Conservation (phyloP, 2,797 vertebrate species). For the Xenentodon cancila region DNA sequence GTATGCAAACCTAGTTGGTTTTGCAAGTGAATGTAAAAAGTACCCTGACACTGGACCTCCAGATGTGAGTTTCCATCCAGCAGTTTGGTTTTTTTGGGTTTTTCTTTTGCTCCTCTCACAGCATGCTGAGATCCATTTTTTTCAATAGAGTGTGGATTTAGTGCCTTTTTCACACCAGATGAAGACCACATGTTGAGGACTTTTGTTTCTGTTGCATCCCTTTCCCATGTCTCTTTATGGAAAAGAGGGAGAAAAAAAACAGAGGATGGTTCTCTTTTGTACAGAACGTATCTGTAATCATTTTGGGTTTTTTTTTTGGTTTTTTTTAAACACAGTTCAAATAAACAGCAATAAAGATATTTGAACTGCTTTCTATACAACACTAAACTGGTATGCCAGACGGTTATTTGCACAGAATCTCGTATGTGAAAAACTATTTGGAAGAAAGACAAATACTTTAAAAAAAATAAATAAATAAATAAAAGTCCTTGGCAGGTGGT, state of each 20-base stretch:
- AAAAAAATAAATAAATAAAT: neutral
- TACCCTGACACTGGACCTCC: constrained; percentile 21
- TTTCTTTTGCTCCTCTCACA: constrained; percentile 29
- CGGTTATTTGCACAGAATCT: neutral
- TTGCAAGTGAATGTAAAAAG: constrained; percentile 12
- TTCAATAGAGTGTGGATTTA: constrained; percentile 49
- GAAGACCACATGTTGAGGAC: constrained; percentile 76
- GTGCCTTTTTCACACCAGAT: constrained; percentile 71
- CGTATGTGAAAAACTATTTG: neutral
- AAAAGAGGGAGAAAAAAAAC: constrained; percentile 22
- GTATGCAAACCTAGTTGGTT: constrained; percentile 44
- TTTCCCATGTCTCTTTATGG: constrained; percentile 34
- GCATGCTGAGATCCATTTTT: constrained; percentile 25
- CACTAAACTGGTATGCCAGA: neutral
- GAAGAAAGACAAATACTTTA: neutral
- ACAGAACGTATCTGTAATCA: constrained; percentile 9
- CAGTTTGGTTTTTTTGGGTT: constrained; percentile 16
- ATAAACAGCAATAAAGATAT: constrained; percentile 13
- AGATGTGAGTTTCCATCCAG: constrained; percentile 31
- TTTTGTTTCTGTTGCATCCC: constrained; percentile 33
- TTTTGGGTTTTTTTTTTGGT: no score
- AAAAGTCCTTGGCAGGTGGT: constrained; percentile 1
- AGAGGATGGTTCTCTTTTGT: constrained; percentile 44
- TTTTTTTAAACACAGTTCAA: constrained; percentile 19
- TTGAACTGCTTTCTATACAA: neutral